phyloP scores from a whole-genome alignment of 2,797 vertebrate genomes.

The Silurus aristotelis region DNA sequence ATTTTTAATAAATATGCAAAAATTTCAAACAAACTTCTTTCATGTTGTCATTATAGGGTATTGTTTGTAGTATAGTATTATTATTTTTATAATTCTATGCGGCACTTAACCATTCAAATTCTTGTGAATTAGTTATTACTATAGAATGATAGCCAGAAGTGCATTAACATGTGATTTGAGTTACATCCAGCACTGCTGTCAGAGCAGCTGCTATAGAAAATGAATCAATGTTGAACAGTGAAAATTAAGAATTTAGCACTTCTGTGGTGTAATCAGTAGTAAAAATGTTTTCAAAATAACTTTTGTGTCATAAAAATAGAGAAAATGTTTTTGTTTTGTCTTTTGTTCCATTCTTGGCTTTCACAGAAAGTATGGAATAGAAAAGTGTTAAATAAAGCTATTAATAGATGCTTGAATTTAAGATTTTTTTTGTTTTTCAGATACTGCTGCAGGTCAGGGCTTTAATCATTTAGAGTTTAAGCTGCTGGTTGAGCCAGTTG shows the following conservation, averaged over 20 bases:
- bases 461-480: constrained; percentile 94
- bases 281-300: not conserved
- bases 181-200: not conserved
- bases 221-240: not conserved
- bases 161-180: not conserved
- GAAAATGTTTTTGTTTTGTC: not conserved
- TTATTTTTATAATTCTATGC: not conserved
- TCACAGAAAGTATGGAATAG: not conserved
- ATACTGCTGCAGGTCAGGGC: constrained; percentile 85
- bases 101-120: not conserved
- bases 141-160: not conserved
- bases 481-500: constrained; percentile 84
- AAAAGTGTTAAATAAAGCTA: not conserved
- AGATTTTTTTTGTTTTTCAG: constrained; percentile 61
- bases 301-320: not conserved
- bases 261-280: not conserved
- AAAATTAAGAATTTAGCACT: not conserved
- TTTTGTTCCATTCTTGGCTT: not conserved
- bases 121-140: not conserved
- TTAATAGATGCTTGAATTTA: not conserved
- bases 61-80: no score
- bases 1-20: no score
- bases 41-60: no score
- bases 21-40: no score
- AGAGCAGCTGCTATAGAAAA: not conserved